phyloP scores from a whole-genome alignment of 37 sponge, comb jelly and placozoan species.

The Petrosia ficiformis region DNA sequence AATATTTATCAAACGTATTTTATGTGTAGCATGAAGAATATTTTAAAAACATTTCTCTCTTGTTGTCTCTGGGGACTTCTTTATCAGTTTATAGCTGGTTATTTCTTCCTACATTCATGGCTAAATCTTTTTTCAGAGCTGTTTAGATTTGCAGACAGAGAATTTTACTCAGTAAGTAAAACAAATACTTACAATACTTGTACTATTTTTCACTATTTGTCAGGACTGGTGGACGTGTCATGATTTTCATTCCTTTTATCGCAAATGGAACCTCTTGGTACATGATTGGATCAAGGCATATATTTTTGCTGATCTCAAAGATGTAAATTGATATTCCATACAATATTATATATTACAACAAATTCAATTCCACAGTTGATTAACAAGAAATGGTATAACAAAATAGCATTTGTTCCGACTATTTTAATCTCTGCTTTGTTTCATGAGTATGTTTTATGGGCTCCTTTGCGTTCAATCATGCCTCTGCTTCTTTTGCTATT shows the following conservation, averaged over 20 bases:
- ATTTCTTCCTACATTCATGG: conserved; percentile 83
- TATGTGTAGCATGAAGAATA: not conserved
- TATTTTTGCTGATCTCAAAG: conserved; percentile 75
- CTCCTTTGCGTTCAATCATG: conserved; percentile 56
- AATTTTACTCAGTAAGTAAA: conserved; percentile 74
- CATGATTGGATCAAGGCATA: conserved; percentile 91
- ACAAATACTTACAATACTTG: not conserved
- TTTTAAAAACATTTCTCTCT: conserved; percentile 24
- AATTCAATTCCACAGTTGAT: conserved; percentile 32
- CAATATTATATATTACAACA: not conserved
- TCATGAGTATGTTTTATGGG: conserved; percentile 87
- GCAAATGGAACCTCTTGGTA: conserved; percentile 86
- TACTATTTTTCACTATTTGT: too few species aligned
- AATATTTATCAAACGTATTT: too few species aligned
- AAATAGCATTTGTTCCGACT: conserved; percentile 54
- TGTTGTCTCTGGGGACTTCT: conserved; percentile 62
- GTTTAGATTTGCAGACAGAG: conserved; percentile 79
- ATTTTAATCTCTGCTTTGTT: conserved; percentile 72
- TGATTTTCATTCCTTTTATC: conserved; percentile 67
- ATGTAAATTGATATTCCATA: conserved; percentile 28
- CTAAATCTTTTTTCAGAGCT: conserved; percentile 75
- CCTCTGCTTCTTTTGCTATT: conserved; percentile 68
- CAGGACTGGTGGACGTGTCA: conserved; percentile 94
- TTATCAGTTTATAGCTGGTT: conserved; percentile 73
- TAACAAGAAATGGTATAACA: conserved; percentile 37